Evolutionary conservation across 2,113 vertebrate species (phyloP).

Genomic region (Pardalotus punctatus): DNA sequence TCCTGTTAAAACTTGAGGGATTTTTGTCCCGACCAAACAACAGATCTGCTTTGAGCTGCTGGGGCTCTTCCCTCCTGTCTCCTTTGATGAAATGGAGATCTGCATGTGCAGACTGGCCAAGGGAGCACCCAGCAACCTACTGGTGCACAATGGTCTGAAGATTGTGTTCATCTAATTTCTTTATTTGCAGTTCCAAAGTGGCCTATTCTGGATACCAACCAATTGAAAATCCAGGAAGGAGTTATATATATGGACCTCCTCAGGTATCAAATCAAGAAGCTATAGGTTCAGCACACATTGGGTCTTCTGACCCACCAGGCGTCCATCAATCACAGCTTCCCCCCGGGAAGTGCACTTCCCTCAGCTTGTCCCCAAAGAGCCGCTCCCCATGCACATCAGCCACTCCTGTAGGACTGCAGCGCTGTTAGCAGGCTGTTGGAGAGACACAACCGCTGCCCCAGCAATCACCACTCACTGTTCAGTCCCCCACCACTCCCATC

Average conservation of each 20-base stretch:
- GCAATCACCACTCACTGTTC: background rate
- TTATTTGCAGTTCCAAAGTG: background rate
- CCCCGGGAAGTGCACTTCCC: background rate
- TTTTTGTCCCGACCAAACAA: background rate
- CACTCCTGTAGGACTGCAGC: background rate
- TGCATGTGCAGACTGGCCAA: background rate
- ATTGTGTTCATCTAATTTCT: background rate
- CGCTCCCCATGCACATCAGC: background rate
- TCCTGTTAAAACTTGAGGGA: background rate
- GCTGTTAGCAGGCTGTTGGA: background rate
- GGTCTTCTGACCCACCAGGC: background rate
- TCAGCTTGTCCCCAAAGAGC: background rate
- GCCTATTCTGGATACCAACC: background rate
- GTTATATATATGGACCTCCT: background rate
- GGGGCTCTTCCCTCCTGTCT: background rate
- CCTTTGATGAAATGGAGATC: background rate
- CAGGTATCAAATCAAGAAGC: background rate
- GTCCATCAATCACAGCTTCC: background rate
- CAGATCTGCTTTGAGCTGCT: background rate
- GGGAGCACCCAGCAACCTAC: background rate
- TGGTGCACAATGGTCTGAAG: background rate
- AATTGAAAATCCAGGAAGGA: background rate
- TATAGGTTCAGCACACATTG: accelerated
- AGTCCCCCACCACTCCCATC: background rate
- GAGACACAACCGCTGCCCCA: background rate